Base-by-base conservation (phyloP, 53 echinoderm and acorn worm species). In the Pentamera pediparva region DNA sequence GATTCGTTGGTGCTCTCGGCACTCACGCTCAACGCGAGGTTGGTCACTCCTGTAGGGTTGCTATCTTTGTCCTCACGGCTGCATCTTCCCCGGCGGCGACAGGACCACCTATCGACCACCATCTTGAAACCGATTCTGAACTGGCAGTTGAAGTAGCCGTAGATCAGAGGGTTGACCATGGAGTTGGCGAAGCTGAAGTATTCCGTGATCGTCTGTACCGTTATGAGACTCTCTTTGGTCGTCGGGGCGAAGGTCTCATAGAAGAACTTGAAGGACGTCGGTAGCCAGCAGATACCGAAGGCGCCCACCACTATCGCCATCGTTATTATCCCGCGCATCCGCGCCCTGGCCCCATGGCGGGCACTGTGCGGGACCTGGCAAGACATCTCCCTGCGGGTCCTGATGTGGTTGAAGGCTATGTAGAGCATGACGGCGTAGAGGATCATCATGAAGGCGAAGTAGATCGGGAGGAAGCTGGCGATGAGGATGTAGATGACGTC, bases 261-360 rank as follows among this genome's bases (percentile, higher is more conserved):
- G 36, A 62, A 62, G n/a, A 62, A 13, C 33, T 62, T 62, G 13
- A 62, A 32, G 2, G 13, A 31, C 7, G 62, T 62, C 22, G 63
- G 63, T 18, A 62, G 18, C 63, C n/a, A 37, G 19, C 63, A 62
- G 24, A 62, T 62, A 6, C 63, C 63, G 33, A 62, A 62, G 4
- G 63, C 63, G 13, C 63, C 38, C 10, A 62, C 63, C 12, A 62
- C 62, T 13, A 11, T 62, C 18, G 63, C 63, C 63, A 62, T 62
- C 20, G 63, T 62, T 6, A 62, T 36, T 17, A 62, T 17, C 1
- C 63, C 63, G 18, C 63, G 63, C 35, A 62, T 6, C 4, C 63
- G 37, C n/a, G 38, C 1, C 6, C 22, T 29, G 18, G 37, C 63
- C 22, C 37, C 63, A 4, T 17, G 21, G n/a, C 35, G 13, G 5